Evolutionary conservation across 2,113 vertebrate genomes (phyloP), one percentile per base, ranked within the genome.

Genomic region (Hypocryptadius cinnamomeus): DNA sequence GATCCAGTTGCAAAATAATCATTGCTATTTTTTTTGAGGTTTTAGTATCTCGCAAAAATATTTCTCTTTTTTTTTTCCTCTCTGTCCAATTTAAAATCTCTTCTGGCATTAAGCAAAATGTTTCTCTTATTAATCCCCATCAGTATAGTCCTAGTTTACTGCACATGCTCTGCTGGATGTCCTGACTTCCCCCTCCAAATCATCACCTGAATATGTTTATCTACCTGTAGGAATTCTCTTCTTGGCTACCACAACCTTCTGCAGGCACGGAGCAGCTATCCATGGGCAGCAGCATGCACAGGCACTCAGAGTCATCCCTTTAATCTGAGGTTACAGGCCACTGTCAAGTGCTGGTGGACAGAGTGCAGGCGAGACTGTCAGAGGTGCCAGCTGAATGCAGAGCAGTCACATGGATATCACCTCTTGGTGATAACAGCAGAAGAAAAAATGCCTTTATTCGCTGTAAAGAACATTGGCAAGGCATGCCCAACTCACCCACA

Each of bases 341-440:
- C 64, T 92, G 78, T 37, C 93, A 83, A 77, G 93, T 90, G 89
- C 93, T 90, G 69, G 59, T 83, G 89, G 92, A 95, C 40, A 85
- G 71, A 95, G 31, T 39, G 79, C 95, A 96, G 91, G 74, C 60
- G 2, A 85, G 74, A 18, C 50, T 92, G 86, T 81, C 89, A 82
- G 54, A 85, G 70, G 70, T 94, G 87, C 59, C 47, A 44, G 81
- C 56, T 89, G 81, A 94, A 85, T 77, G 50, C 74, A 91, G 65
- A 88, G 59, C 79, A 61, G 59, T 64, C 60, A 63, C 54, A 71
- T 5, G 31, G 42, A 30, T 95, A 78, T 91, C 79, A 68, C 50
- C 66, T 79, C 79, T 53, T n/a, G 68, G 50, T 92, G 91, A 96
- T 89, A 94, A 79, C 1, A 87, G 48, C 48, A 65, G 81, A 60